These are phyloP conservation scores for Pseudomyrmex cubaensis DNA, from an alignment of 1,140 invertebrate genomes.

Conservation along the genomic window DNA sequence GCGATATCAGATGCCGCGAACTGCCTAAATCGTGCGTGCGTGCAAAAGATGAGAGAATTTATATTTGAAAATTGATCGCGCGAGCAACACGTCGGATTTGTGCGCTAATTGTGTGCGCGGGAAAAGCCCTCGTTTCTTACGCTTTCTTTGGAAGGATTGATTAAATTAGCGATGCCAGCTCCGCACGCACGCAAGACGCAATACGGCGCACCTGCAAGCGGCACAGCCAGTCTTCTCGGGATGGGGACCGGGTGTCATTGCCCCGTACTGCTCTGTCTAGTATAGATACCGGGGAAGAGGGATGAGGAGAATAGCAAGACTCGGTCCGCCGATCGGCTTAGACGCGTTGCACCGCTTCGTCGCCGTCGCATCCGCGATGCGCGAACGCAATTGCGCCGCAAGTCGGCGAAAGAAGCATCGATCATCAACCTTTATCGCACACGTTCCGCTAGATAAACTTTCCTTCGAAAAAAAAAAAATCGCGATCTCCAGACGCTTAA, in stretches of 20 bases:
- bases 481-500: constrained; percentile 9
- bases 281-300: constrained; percentile 67
- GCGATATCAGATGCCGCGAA: too few species aligned
- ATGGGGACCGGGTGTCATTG: constrained; percentile 74
- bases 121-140: not conserved
- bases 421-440: constrained; percentile 53
- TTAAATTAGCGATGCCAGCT: constrained; percentile 72
- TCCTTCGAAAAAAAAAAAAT: constrained; percentile 57
- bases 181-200: constrained; percentile 59
- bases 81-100: not conserved
- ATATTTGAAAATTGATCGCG: not conserved
- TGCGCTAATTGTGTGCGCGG: not conserved
- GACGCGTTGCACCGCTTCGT: constrained; percentile 70
- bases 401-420: constrained; percentile 61
- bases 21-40: too few species aligned
- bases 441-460: constrained; percentile 13
- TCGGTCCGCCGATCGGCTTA: constrained; percentile 69
- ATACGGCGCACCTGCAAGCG: constrained; percentile 71
- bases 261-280: constrained; percentile 73
- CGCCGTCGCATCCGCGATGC: constrained; percentile 52
- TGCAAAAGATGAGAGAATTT: not conserved
- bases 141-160: constrained; percentile 65
- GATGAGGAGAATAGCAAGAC: constrained; percentile 73
- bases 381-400: constrained; percentile 14
- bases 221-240: constrained; percentile 67